Conservation (phyloP, 2,888 invertebrate species). For the Thera britannica region DNA sequence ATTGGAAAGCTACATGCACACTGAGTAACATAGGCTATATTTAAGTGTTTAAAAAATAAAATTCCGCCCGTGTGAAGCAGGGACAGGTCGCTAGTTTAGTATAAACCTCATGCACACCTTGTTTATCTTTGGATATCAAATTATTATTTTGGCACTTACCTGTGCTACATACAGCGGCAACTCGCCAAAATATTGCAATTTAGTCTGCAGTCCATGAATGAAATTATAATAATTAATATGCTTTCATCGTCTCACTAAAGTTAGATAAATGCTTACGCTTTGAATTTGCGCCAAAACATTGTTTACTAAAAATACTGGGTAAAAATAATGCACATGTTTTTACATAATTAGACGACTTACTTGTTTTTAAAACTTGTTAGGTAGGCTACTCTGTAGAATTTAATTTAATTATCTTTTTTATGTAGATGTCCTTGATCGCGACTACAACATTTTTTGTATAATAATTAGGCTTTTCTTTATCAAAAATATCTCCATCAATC, state of each 20-base stretch:
- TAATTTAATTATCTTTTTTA: no score
- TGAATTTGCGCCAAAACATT: conserved; percentile 20
- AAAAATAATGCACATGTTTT: neutral
- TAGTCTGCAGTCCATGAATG: conserved; percentile 6
- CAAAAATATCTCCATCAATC: conserved; percentile 20
- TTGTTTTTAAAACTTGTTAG: no score
- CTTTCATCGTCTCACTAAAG: conserved; percentile 33
- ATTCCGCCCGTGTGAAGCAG: no score
- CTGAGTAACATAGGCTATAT: no score
- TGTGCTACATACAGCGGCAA: conserved; percentile 11
- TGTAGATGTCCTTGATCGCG: neutral
- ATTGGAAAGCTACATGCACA: no score
- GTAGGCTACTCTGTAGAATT: no score
- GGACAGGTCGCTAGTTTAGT: no score
- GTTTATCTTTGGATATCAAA: no score
- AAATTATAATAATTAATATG: conserved; percentile 22
- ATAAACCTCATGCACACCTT: no score
- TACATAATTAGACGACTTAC: no score
- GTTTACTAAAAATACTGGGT: neutral
- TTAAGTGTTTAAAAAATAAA: no score
- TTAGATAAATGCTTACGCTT: conserved; percentile 22
- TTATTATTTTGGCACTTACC: neutral
- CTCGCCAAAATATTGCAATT: conserved; percentile 20
- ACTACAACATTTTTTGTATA: neutral
- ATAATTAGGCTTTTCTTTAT: conserved; percentile 15